A percentile compares a stretch with the other conserved stretches of the same genome.
phyloP scores from a whole-genome alignment of 2,113 vertebrate species.

The Todiramphus saurophagus region DNA sequence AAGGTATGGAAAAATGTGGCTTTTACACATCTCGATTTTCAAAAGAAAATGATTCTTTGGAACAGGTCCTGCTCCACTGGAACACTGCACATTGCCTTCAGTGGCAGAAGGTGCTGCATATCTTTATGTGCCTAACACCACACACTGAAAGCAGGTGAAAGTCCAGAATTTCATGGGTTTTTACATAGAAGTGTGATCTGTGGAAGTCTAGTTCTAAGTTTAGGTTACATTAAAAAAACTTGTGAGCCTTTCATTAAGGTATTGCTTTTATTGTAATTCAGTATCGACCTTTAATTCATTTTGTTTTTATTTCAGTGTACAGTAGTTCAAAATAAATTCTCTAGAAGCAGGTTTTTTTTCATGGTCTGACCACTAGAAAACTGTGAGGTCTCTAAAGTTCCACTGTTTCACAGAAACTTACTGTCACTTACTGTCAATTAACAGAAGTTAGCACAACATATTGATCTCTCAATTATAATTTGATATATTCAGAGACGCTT shows the following conservation, averaged over 20 bases:
- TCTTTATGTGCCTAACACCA: neutral
- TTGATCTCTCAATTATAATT: neutral
- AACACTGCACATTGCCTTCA: neutral
- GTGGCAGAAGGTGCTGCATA: neutral
- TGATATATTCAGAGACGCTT: neutral
- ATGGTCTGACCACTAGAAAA: neutral
- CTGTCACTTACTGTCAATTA: neutral
- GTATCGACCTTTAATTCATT: neutral
- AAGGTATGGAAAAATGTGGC: neutral
- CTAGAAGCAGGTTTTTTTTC: neutral
- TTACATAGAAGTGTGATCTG: neutral
- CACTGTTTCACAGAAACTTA: neutral
- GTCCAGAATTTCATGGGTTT: neutral
- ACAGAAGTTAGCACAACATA: neutral
- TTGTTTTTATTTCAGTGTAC: neutral
- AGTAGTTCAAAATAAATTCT: neutral
- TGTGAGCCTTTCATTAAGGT: neutral
- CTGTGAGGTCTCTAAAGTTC: neutral
- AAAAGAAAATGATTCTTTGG: neutral
- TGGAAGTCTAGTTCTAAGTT: neutral
- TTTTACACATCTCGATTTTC: neutral
- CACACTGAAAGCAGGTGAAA: neutral
- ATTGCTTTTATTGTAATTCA: neutral
- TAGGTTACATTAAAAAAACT: neutral
- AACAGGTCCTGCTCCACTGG: neutral